Base-by-base conservation (phyloP, 1,140 invertebrate species). In the Neuroterus valhalla region DNA sequence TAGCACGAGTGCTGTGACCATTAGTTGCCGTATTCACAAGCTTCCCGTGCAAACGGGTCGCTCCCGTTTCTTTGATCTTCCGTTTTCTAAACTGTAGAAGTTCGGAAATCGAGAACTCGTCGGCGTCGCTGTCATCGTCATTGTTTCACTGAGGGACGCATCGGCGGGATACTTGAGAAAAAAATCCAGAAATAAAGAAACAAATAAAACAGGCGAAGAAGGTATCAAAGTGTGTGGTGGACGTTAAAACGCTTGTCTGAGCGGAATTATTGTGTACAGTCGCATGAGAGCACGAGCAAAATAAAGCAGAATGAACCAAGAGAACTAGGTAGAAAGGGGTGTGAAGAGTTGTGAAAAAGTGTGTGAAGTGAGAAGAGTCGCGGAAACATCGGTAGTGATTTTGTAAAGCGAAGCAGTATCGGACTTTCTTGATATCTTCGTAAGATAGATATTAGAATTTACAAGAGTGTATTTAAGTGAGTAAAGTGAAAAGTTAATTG, bases 381-480 rank as follows among this genome's bases (percentile, higher is more conserved):
- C 62, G 48, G 72, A 50, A 38, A 73, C 71, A 73, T 78, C 74
- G 72, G 62, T 66, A 75, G 82, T 80, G 81, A 71, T 82, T 83
- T 84, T 86, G 81, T 86, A 81, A 82, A 79, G 78, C 23, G 68
- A 48, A 75, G 44, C 46, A 31, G 43, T 48, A 80, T 68, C 81
- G 78, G 84, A 87, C 79, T 85, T 85, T 87, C 83, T 85, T 85
- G 78, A 84, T 62, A 62, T 62, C 55, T 62, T 62, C 55, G 55
- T 62, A 62, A 52, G 73, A 75, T 75, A 78, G 72, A 70, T 68
- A 75, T 79, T 84, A 85, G 79, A 75, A 85, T 85, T 86, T 85
- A 84, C 82, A 84, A 78, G 81, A 84, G 74, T 85, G 82, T 85
- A 86, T 85, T 85, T 89, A 84, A 87, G 76, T 87, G 81, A 81